A percentile compares a stretch with the other conserved stretches of the same genome.
Evolutionary conservation across 2,888 invertebrate genomes (phyloP).

Genomic region (Dicycla oo): DNA sequence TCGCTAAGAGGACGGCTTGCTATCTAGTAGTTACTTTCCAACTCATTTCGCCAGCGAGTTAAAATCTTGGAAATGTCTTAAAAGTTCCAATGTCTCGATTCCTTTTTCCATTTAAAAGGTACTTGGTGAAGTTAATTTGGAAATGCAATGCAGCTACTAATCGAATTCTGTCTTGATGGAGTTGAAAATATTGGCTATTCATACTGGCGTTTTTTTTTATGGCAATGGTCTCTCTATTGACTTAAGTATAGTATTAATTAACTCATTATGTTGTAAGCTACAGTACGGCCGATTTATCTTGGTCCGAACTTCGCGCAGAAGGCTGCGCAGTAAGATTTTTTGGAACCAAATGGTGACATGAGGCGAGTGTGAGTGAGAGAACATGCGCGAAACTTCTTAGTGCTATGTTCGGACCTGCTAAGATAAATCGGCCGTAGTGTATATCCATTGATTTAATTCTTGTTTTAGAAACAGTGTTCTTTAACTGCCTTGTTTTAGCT

Average conservation of each 20-base stretch:
- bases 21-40: conserved; percentile 34
- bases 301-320: too few species aligned
- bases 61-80: conserved; percentile 35
- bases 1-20: conserved; percentile 18
- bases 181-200: neutral
- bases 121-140: conserved; percentile 36
- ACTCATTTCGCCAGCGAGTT: conserved; percentile 44
- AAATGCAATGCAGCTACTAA: conserved; percentile 12
- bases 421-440: too few species aligned
- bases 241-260: neutral
- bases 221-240: neutral
- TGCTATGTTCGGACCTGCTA: too few species aligned
- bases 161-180: conserved; percentile 15
- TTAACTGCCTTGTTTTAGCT: neutral
- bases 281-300: too few species aligned
- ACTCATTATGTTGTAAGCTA: neutral
- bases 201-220: neutral
- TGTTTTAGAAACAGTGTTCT: neutral
- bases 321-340: too few species aligned
- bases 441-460: neutral
- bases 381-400: too few species aligned
- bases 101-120: conserved; percentile 32
- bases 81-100: conserved; percentile 40
- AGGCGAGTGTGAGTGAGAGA: too few species aligned
- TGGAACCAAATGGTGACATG: too few species aligned